phyloP scores from a whole-genome alignment of 1,140 invertebrate species.

The Drosophila repletoides region DNA sequence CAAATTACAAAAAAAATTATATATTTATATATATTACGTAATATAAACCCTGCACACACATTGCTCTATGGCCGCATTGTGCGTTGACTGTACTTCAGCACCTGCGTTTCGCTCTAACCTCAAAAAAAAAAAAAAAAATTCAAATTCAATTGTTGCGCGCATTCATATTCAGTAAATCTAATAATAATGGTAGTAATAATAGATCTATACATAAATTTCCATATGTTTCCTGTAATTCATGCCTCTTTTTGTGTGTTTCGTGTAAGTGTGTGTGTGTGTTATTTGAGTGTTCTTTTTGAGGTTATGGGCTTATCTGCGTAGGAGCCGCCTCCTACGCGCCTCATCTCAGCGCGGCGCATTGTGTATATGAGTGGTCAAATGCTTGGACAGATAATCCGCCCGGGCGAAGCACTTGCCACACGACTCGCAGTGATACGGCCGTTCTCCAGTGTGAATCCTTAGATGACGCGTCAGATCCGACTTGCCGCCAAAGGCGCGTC shows the following conservation, averaged over 20 bases:
- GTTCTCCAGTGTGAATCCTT: constrained; percentile 91
- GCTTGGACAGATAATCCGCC: constrained; percentile 95
- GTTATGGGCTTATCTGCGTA: constrained; percentile 78
- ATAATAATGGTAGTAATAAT: constrained; percentile 54
- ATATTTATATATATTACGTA: neutral
- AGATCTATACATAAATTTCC: constrained; percentile 60
- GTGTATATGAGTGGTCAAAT: constrained; percentile 94
- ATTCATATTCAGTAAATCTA: constrained; percentile 17
- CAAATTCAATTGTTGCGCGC: constrained; percentile 10
- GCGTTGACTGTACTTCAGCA: constrained; percentile 7
- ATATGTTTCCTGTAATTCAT: constrained; percentile 62
- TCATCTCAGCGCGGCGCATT: constrained; percentile 85
- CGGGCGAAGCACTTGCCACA: constrained; percentile 95
- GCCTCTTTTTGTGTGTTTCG: constrained; percentile 44
- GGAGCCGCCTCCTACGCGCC: constrained; percentile 82
- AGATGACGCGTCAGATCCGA: constrained; percentile 93
- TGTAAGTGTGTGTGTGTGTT: constrained; percentile 18
- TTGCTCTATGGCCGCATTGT: constrained; percentile 24
- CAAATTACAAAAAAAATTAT: constrained; percentile 37
- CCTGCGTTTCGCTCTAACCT: constrained; percentile 2
- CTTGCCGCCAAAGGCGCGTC: constrained; percentile 92
- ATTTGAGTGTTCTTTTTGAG: constrained; percentile 19
- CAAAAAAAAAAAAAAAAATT: constrained; percentile 11
- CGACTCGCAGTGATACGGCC: constrained; percentile 94
- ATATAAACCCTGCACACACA: constrained; percentile 29